Base-by-base conservation (phyloP, 2,888 invertebrate species). In the Lasioglossum villosulum region DNA sequence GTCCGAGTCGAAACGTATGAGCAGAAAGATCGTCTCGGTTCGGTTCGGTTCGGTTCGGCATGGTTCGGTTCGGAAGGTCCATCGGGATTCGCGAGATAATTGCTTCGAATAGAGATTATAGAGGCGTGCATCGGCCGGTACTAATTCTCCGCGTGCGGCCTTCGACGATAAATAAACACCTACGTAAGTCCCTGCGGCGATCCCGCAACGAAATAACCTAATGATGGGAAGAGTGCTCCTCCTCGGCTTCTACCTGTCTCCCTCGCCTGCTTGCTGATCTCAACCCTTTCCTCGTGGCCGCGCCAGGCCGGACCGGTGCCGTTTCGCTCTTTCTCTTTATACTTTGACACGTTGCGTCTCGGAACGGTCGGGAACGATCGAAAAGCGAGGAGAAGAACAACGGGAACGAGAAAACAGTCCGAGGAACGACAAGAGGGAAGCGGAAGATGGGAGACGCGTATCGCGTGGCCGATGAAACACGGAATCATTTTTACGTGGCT, bases 151-250 rank as follows among this genome's bases (percentile, higher is more conserved):
- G 75, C 79, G 81, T 72, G 74, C 87, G 70, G 76, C 45, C 68
- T 56, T 76, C 75, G 72, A 75, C 82, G 86, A 90, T 90, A 90
- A 90, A 90, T 87, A 88, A 86, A 90, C 86, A 86, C 83, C 83
- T 83, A 81, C 81, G 80, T 78, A 79, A 83, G 56, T 59, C 70
- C 85, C 78, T 45, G 78, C 70, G 85, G 86, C 89, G 73, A 66
- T 70, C 30, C 56, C 78, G 75, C 77, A 68, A 63, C 83, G 79
- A 77, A 87, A 84, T 80, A 76, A 66, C 82, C 83, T 90, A 90
- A 90, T 74, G 90, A 89, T 80, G 81, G 72, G 78, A 86, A 68
- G 66, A 68, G 37, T 37, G 66, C 66, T 68, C 66, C 66, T 68
- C 66, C 66, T 68, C 66, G 66, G 34, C 66, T 68, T 66, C 76